Base-by-base conservation (phyloP, 2,113 vertebrate genomes). In the Carassius auratus region DNA sequence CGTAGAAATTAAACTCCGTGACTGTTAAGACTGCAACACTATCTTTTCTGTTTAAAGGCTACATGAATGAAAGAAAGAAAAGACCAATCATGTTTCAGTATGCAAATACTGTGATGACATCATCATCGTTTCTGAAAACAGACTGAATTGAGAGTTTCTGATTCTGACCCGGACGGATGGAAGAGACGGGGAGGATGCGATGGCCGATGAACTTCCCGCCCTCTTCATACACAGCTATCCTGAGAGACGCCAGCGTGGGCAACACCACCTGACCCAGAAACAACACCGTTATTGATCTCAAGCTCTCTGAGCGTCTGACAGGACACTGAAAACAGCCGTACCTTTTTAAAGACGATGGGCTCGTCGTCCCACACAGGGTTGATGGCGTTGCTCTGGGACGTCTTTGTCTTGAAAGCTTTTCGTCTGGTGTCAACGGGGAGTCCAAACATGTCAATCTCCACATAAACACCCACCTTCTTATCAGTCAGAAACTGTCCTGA, bases 161-260 rank as follows among this genome's bases (percentile, higher is more conserved):
- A 30, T 30, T 23, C 80, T 86, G 93, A 97, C 96, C 96, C 94
- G 96, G 96, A 76, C 96, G 93, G 87, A 97, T 95, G 50, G 96
- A 96, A 84, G 95, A 96, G n/a, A 97, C 96, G 1, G 96, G 96
- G 79, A 97, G 91, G 91, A 97, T 95, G 55, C 96, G 93, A 83
- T 97, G 96, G n/a, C 96, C 96, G 0, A 97, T 97, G 87, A 97
- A 97, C 87, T 97, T 97, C 19, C 96, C 96, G 89, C 96, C 96
- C 93, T 97, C 96, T 88, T 97, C 96, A 91, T 97, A 97, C 45
- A 94, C 96, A 14, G 96, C 95, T 90, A 97, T 93, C 91, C 96
- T 95, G 76, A 97, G 87, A 73, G 96, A 96, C 8, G 96, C 95
- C 85, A 97, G 91, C 42, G 96, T 95, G 86, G 96, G 96, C 38